These are phyloP conservation scores for Maconellicoccus hirsutus DNA, from an alignment of 1,140 invertebrate species.

Conservation along the genomic window DNA sequence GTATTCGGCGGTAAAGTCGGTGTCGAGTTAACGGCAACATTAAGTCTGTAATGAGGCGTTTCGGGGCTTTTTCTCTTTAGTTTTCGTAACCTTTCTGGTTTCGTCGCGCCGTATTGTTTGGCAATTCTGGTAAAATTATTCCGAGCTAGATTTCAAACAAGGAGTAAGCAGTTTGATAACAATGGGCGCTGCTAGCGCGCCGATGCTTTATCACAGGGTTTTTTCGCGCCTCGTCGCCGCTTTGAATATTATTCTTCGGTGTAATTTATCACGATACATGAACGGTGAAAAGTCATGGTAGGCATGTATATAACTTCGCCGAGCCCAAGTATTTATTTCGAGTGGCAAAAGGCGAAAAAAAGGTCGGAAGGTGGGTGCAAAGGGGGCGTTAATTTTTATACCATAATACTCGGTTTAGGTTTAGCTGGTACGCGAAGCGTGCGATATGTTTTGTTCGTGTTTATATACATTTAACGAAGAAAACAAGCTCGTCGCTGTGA, in stretches of 20 bases:
- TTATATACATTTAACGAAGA: too few relatives aligned
- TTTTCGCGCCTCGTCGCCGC: not conserved
- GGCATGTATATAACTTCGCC: too few relatives aligned
- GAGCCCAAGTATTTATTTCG: too few relatives aligned
- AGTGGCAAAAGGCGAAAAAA: too few relatives aligned
- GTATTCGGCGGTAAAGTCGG: not conserved
- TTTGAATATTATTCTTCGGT: not conserved
- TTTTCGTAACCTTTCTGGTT: not conserved
- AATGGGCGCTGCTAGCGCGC: not conserved
- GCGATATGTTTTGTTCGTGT: too few relatives aligned
- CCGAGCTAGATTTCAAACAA: not conserved
- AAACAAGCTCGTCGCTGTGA: too few relatives aligned
- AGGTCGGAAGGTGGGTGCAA: too few relatives aligned
- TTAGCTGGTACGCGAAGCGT: not conserved
- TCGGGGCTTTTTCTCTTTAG: not conserved
- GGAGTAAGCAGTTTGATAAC: not conserved
- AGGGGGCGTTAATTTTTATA: not conserved
- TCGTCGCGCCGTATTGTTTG: not conserved
- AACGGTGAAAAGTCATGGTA: too few relatives aligned
- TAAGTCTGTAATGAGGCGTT: conserved; percentile 3
- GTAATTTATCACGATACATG: not conserved
- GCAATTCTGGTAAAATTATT: not conserved
- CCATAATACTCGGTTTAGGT: not conserved
- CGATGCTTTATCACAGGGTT: not conserved
- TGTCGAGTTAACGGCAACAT: not conserved